Percentiles rank a stretch among this genome's conserved stretches.
phyloP scores from a whole-genome alignment of 2,113 vertebrate species.

The Anser cygnoides region DNA sequence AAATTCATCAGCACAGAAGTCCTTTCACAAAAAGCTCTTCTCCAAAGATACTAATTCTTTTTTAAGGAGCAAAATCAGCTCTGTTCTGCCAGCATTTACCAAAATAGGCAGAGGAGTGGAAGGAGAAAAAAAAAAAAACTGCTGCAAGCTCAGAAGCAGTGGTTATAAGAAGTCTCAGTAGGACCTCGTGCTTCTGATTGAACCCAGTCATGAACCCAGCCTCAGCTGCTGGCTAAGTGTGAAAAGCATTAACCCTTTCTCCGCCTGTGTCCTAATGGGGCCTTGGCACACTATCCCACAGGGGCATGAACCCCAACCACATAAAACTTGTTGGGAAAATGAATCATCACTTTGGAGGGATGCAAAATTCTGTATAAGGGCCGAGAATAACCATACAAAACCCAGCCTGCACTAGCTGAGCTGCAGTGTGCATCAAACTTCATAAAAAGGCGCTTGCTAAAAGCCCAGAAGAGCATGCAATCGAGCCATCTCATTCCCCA shows the following conservation, averaged over 20 bases:
- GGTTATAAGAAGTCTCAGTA: background rate
- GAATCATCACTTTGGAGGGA: accelerated
- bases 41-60: background rate
- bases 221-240: background rate
- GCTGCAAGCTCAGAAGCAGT: background rate
- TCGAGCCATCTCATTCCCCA: background rate
- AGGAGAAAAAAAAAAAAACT: background rate
- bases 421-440: background rate
- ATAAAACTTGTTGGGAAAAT: background rate
- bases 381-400: background rate
- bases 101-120: background rate
- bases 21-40: background rate
- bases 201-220: background rate
- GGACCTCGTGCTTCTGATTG: background rate
- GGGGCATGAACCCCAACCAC: background rate
- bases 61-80: background rate
- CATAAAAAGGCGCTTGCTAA: background rate
- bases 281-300: background rate
- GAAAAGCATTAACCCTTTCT: background rate
- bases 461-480: background rate
- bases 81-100: background rate
- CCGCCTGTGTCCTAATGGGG: background rate
- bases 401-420: accelerated
- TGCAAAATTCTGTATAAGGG: background rate
- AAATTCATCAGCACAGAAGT: background rate